Base-by-base conservation (phyloP, 2,888 invertebrate species). In the Chymomyza fuscimana region DNA sequence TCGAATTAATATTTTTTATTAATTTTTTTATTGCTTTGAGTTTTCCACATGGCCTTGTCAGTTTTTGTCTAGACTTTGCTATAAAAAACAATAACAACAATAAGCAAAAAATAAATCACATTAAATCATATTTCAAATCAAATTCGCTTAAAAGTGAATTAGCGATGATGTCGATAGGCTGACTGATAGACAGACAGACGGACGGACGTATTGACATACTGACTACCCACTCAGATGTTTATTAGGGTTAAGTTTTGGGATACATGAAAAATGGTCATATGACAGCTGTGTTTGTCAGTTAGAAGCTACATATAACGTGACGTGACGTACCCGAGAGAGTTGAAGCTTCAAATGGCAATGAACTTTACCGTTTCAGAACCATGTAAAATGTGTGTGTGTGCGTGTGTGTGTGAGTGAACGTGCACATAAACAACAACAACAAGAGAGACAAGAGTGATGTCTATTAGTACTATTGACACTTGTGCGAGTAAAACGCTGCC, bases 391-490 rank as follows among this genome's bases (percentile, higher is more conserved):
- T 19, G 19, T 46, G n/a, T 63, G 10, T 32, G 19, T 46, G n/a
- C 60, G 10, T 32, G 29, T 51, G 52, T 15, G 40, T 63, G 67
- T 70, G 61, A 51, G 51, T 50, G 74, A 65, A 74, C 71, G 78
- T 75, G 78, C 70, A 52, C 58, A 54, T 50, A 59, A 40, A 60
- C 61, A 19, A 4, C 25, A 25, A 15, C 58, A 58, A 29, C 58
- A 25, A 22, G 15, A 54, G 15, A 16, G 22, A 16, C 54, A 54
- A 54, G 19, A 54, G 22, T 54, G 22, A 58, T 25, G 25, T 58
- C 58, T 58, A 58, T 58, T 58, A 58, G 87, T 89, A 89, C 88
- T 89, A 89, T 89, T 89, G 88, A 89, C 89, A 89, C 88, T 89
- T 89, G 82, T 79, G 50, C 32, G 59, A 36, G 32, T 16, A 9